phyloP scores from a whole-genome alignment of 92 coral and sea anemone genomes.

The Palythoa caribaeorum region DNA sequence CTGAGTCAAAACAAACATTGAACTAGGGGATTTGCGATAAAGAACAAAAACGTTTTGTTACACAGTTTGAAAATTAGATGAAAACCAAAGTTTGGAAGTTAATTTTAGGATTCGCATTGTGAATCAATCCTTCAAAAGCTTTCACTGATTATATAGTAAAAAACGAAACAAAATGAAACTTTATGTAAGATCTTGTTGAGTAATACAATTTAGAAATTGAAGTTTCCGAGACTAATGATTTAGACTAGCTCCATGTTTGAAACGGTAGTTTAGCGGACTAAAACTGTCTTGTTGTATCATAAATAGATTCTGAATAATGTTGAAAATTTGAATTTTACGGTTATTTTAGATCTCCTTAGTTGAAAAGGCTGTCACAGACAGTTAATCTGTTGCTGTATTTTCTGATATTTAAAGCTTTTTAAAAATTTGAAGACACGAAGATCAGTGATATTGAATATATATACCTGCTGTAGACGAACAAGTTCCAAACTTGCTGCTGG shows the following conservation, averaged over 20 bases:
- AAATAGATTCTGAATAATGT: not conserved
- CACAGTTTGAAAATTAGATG: not conserved
- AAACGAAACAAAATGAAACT: not conserved
- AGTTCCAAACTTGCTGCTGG: constrained; percentile 15
- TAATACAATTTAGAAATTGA: not conserved
- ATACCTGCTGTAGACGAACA: constrained; percentile 26
- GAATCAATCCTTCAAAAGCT: not conserved
- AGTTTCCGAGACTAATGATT: not conserved
- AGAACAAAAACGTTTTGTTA: not conserved
- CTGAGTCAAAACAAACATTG: not conserved
- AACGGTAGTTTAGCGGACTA: not conserved
- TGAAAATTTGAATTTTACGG: not conserved
- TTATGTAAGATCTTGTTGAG: not conserved
- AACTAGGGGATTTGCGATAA: not conserved
- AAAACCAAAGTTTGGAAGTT: not conserved
- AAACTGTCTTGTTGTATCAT: not conserved
- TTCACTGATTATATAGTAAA: not conserved
- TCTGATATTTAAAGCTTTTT: not conserved
- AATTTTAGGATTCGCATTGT: not conserved
- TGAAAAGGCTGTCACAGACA: not conserved
- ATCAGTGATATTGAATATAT: not conserved
- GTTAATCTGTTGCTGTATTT: not conserved
- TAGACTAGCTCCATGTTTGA: not conserved
- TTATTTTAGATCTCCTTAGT: not conserved
- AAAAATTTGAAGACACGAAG: not conserved